These are phyloP conservation scores for Bergia sp. DNA, from an alignment of 92 coral and sea anemone genomes.

Conservation along the genomic window DNA sequence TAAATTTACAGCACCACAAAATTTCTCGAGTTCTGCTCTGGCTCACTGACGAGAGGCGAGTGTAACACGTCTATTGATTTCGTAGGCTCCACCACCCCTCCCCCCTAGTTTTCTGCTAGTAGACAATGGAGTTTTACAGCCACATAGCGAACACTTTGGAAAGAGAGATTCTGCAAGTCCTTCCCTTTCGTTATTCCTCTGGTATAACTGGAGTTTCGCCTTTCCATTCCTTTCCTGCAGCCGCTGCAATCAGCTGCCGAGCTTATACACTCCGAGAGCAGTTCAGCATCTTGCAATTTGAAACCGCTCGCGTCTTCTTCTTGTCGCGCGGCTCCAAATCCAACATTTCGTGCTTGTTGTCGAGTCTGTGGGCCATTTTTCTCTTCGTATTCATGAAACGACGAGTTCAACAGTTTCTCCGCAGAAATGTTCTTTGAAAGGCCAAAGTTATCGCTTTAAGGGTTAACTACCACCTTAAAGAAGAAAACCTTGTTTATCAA, in stretches of 20 bases:
- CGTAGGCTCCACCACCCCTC: slow-evolving; percentile 58
- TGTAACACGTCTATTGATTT: slow-evolving; percentile 53
- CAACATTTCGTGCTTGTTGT: too few species aligned
- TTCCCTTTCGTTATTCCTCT: slow-evolving; percentile 30
- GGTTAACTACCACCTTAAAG: too few species aligned
- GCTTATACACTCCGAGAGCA: too few species aligned
- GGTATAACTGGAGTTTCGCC: slow-evolving; percentile 43
- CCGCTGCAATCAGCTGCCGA: not conserved
- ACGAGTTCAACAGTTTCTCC: too few species aligned
- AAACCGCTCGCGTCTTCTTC: too few species aligned
- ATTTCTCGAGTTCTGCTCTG: not conserved
- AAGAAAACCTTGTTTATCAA: too few species aligned
- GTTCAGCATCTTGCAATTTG: too few species aligned
- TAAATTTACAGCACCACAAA: slow-evolving; percentile 45
- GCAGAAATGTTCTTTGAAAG: too few species aligned
- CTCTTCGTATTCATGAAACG: too few species aligned
- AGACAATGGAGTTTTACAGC: slow-evolving; percentile 30
- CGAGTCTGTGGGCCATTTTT: too few species aligned
- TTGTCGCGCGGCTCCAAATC: too few species aligned
- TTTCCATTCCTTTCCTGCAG: not conserved
- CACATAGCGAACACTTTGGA: slow-evolving; percentile 39
- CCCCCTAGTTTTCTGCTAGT: slow-evolving; percentile 32
- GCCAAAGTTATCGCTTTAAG: too few species aligned
- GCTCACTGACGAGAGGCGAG: not conserved
- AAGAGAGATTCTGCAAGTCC: not conserved